Evolutionary conservation across 2,888 invertebrate genomes (phyloP).

Genomic region (Napeogenes sylphis): DNA sequence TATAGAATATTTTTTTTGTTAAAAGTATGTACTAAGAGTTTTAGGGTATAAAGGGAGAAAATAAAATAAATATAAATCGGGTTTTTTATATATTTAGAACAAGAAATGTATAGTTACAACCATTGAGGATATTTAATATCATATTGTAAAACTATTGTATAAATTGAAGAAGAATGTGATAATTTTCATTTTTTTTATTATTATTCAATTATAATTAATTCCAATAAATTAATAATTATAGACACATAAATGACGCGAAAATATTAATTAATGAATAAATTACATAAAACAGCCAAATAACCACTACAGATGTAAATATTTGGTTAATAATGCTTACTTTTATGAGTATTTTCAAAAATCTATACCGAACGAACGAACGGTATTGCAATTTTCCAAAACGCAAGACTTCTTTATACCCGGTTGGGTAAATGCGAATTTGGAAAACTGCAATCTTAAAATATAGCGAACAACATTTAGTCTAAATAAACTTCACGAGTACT

Average conservation of each 20-base stretch:
- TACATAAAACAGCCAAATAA: constrained; percentile 76
- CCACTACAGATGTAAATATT: constrained; percentile 73
- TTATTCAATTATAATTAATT: constrained; percentile 71
- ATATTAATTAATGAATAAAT: constrained; percentile 72
- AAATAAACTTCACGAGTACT: constrained; percentile 38
- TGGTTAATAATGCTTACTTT: constrained; percentile 73
- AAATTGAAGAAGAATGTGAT: constrained; percentile 77
- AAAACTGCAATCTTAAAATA: constrained; percentile 64
- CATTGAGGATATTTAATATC: constrained; percentile 79
- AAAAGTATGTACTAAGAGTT: not conserved
- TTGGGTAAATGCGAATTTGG: constrained; percentile 42
- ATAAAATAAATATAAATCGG: constrained; percentile 48
- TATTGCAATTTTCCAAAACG: constrained; percentile 54
- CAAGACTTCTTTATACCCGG: constrained; percentile 26
- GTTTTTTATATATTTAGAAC: constrained; percentile 79
- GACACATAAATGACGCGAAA: constrained; percentile 77
- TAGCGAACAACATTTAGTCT: constrained; percentile 74
- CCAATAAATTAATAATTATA: constrained; percentile 76
- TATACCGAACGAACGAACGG: constrained; percentile 58
- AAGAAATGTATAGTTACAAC: constrained; percentile 80
- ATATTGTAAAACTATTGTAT: constrained; percentile 79
- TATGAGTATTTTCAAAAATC: constrained; percentile 72
- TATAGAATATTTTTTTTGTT: too few species aligned
- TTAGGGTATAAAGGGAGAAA: constrained; percentile 31
- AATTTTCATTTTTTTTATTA: constrained; percentile 69